A percentile compares a stretch with the other conserved stretches of the same genome.
phyloP scores from a whole-genome alignment of 2,888 invertebrate genomes.

The Leistus spinibarbis region DNA sequence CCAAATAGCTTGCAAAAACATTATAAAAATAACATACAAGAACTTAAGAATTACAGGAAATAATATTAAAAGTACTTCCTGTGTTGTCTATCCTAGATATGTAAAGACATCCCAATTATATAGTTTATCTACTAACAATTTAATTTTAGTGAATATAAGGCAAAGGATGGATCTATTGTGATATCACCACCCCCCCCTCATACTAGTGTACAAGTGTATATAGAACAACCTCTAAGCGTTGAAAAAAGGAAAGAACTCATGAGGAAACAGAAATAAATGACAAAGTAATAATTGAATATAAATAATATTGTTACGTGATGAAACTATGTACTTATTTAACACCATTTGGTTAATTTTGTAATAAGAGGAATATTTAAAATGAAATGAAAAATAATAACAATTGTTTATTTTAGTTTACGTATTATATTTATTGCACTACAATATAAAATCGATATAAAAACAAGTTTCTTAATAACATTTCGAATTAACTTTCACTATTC shows the following conservation, averaged over 20 bases:
- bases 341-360: neutral
- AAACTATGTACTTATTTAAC: too few species aligned
- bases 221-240: slow-evolving; percentile 48
- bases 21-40: too few species aligned
- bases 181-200: slow-evolving; percentile 63
- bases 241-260: neutral
- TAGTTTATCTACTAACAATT: too few species aligned
- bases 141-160: slow-evolving; percentile 59
- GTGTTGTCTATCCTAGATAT: too few species aligned
- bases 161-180: slow-evolving; percentile 58
- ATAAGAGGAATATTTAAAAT: neutral
- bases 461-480: neutral
- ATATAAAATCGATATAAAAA: neutral
- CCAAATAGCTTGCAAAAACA: too few species aligned
- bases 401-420: neutral
- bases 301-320: too few species aligned
- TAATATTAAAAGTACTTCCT: too few species aligned
- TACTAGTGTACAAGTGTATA: slow-evolving; percentile 56
- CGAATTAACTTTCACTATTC: neutral
- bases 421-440: neutral
- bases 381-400: neutral
- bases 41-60: too few species aligned
- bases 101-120: too few species aligned
- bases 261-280: neutral
- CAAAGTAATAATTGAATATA: too few species aligned